Base-by-base conservation (phyloP, 2,888 invertebrate species). In the Lochmaea capreae region DNA sequence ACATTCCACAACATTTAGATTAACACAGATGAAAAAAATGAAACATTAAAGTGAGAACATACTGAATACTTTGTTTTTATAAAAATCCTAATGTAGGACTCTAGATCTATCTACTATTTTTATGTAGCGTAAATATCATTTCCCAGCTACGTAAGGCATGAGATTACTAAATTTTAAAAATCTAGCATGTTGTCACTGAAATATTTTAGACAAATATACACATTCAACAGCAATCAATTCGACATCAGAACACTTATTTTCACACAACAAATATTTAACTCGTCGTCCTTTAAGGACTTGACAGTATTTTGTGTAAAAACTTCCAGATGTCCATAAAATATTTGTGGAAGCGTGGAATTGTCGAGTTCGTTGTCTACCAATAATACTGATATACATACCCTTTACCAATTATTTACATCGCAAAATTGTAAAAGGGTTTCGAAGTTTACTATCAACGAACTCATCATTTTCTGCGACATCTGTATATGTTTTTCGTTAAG, bases 341-440 rank as follows among this genome's bases (percentile, higher is more conserved):
- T 52, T 52, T 63, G 43, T 10, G 12, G 46, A 46, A 12, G 5
- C 46, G 43, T 43, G 43, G 6, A 14, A 46, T 65, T 18, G 9
- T 65, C 54, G 46, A 22, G 67, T 69, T 54, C 69, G 49, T 63
- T 69, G 54, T 63, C 10, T 68, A 46, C 14, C 46, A 62, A 69
- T 69, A 69, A 69, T 69, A 69, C 69, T 69, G 62, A 42, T 69
- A 14, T 4, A 39, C 33, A 54, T 39, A 26, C 49, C 66, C 18
- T 57, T 12, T 18, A 16, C 4, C 10, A 33, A 52, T 14, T 33
- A 59, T 52, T 52, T 52, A 10, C 4, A 52, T n/a, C 22, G 5
- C 14, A n/a, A 16, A 39, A 54, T 52, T 33, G n/a, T 26, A 66
- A 39, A 54, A 52, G 39, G 42, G 26, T 18, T 42, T 43, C 26